phyloP scores from a whole-genome alignment of 2,888 invertebrate species.

The Pecten maximus region DNA sequence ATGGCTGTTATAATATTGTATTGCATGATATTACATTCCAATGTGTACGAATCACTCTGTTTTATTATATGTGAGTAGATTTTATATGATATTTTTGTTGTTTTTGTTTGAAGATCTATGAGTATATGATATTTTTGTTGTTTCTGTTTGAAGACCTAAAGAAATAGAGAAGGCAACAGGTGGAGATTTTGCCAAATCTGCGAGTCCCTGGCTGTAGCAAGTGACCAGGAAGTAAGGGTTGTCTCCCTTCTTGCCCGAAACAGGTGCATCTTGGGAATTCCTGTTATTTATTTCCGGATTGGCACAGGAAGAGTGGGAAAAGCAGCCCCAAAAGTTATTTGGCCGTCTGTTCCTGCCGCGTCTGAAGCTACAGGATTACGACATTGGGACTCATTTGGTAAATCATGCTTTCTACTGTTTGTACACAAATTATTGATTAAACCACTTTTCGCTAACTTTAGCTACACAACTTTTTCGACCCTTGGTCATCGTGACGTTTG shows the following conservation, averaged over 20 bases:
- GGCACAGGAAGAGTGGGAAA: constrained; percentile 6
- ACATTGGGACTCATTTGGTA: neutral
- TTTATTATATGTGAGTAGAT: too few species aligned
- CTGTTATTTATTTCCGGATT: constrained; percentile 35
- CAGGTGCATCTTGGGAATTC: constrained; percentile 31
- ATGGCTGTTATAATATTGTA: too few species aligned
- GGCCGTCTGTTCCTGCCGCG: neutral
- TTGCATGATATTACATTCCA: too few species aligned
- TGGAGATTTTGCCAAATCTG: too few species aligned
- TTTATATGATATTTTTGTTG: too few species aligned
- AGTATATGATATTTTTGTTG: too few species aligned
- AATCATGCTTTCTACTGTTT: neutral
- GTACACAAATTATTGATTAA: neutral
- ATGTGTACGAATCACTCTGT: too few species aligned
- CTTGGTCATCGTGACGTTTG: neutral
- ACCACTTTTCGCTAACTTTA: neutral
- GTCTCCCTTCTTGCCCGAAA: neutral
- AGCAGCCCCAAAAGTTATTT: neutral
- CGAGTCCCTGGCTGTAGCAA: too few species aligned
- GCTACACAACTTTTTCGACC: neutral
- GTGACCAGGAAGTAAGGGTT: neutral
- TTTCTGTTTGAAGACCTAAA: too few species aligned
- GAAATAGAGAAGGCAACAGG: too few species aligned
- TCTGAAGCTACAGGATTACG: neutral
- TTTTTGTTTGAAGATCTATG: too few species aligned